Evolutionary conservation across 2,888 invertebrate species (phyloP).

Genomic region (Taphrorychus bicolor): DNA sequence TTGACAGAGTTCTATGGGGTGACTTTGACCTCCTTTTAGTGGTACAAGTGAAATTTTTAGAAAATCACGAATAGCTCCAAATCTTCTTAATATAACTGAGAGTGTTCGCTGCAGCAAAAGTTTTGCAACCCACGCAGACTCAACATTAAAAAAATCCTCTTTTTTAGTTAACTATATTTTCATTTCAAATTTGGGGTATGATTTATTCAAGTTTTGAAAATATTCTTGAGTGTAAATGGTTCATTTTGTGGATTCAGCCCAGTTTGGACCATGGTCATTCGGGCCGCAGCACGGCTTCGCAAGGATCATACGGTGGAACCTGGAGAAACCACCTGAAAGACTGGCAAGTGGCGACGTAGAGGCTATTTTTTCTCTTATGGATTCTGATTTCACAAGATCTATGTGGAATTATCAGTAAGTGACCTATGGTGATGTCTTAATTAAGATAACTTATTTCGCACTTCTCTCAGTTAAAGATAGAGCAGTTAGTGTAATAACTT

Average conservation of each 20-base stretch:
- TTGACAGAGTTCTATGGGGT: no score
- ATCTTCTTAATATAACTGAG: no score
- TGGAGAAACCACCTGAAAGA: constrained; percentile 88
- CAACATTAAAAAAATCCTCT: no score
- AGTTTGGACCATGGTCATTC: constrained; percentile 94
- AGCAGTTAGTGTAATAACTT: background rate
- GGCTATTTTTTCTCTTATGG: constrained; percentile 90
- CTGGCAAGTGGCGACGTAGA: constrained; percentile 91
- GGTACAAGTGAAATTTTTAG: no score
- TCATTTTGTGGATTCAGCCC: constrained; percentile 68
- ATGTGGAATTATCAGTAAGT: constrained; percentile 92
- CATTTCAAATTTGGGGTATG: no score
- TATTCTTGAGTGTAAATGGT: background rate
- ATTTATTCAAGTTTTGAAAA: no score
- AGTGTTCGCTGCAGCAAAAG: no score
- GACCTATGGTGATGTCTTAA: background rate
- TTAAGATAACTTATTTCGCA: background rate
- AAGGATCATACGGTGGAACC: constrained; percentile 88
- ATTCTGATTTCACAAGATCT: constrained; percentile 89
- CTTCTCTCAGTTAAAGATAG: no score
- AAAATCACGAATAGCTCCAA: no score
- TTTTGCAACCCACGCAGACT: no score
- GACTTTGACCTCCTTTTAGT: no score
- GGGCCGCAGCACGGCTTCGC: constrained; percentile 98
- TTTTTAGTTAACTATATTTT: no score